phyloP scores from a whole-genome alignment of 2,113 vertebrate species.

The Dissostichus mawsoni region DNA sequence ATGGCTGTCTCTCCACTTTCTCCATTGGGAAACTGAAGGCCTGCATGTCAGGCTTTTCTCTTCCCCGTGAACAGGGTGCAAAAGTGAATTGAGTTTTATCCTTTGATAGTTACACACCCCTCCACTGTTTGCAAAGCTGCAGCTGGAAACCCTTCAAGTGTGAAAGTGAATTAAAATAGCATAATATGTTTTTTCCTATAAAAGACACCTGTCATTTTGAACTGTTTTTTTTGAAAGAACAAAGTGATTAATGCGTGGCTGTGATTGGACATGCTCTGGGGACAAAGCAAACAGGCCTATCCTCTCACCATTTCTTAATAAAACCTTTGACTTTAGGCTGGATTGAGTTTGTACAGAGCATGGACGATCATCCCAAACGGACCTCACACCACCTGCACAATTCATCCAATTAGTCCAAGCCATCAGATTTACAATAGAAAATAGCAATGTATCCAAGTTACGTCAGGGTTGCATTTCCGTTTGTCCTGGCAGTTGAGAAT shows the following conservation, averaged over 20 bases:
- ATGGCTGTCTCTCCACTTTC: slow-evolving; percentile 31
- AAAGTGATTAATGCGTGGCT: slow-evolving; percentile 2
- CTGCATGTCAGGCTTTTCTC: slow-evolving; percentile 42
- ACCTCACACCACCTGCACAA: slow-evolving; percentile 11
- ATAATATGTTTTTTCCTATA: slow-evolving; percentile 14
- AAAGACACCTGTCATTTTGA: slow-evolving; percentile 1
- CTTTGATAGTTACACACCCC: slow-evolving; percentile 42
- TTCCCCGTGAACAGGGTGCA: slow-evolving; percentile 45
- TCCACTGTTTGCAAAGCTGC: slow-evolving; percentile 46
- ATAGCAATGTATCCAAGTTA: background rate
- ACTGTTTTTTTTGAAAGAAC: background rate
- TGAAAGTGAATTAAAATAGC: slow-evolving; percentile 42
- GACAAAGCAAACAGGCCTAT: slow-evolving; percentile 37
- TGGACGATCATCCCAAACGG: background rate
- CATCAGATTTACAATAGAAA: slow-evolving; percentile 3
- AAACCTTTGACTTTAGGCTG: slow-evolving; percentile 31
- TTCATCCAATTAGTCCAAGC: slow-evolving; percentile 15
- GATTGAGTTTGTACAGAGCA: background rate
- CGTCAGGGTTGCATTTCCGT: background rate
- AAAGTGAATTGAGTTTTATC: slow-evolving; percentile 53
- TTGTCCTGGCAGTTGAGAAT: too few relatives aligned
- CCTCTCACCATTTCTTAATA: slow-evolving; percentile 15
- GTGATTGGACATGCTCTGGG: slow-evolving; percentile 37
- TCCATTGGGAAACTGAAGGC: slow-evolving; percentile 61
- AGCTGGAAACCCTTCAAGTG: slow-evolving; percentile 32